phyloP scores from a whole-genome alignment of 2,888 invertebrate species.

The Doris montereyensis region DNA sequence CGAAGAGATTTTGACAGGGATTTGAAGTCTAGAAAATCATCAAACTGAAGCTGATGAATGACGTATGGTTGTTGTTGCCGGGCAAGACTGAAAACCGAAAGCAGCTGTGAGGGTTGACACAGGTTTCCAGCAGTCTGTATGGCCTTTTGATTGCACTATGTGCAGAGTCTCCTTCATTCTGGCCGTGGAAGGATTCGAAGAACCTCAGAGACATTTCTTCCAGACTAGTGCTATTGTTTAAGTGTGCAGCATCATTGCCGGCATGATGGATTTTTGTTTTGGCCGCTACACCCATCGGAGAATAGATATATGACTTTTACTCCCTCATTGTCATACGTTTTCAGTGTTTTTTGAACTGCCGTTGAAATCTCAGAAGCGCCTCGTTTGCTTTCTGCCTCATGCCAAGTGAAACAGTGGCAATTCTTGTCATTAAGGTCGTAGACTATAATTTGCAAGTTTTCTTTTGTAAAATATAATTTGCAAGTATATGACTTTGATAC shows the following conservation, averaged over 20 bases:
- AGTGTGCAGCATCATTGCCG: constrained; percentile 2
- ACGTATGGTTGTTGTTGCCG: neutral
- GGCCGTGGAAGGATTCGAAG: neutral
- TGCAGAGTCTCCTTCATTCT: constrained; percentile 1
- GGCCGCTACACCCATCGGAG: neutral
- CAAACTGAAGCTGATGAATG: neutral
- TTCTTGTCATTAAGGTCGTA: neutral
- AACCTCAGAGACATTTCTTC: constrained; percentile 8
- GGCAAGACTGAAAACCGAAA: neutral
- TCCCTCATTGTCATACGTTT: neutral
- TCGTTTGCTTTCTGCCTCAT: neutral
- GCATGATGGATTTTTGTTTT: neutral
- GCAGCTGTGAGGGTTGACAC: neutral
- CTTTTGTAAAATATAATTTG: constrained; percentile 6
- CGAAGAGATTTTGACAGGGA: neutral
- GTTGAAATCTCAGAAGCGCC: neutral
- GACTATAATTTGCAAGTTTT: neutral
- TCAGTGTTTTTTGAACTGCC: neutral
- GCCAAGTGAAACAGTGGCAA: constrained; percentile 5
- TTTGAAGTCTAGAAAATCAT: constrained; percentile 5
- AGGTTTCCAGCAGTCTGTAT: neutral
- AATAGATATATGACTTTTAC: neutral
- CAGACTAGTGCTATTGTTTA: neutral
- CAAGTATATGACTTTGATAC: neutral
- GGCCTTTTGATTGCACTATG: neutral